A percentile compares a stretch with the other conserved stretches of the same genome.
Evolutionary conservation across 2,113 vertebrate genomes (phyloP).

Genomic region (Geococcyx californianus): DNA sequence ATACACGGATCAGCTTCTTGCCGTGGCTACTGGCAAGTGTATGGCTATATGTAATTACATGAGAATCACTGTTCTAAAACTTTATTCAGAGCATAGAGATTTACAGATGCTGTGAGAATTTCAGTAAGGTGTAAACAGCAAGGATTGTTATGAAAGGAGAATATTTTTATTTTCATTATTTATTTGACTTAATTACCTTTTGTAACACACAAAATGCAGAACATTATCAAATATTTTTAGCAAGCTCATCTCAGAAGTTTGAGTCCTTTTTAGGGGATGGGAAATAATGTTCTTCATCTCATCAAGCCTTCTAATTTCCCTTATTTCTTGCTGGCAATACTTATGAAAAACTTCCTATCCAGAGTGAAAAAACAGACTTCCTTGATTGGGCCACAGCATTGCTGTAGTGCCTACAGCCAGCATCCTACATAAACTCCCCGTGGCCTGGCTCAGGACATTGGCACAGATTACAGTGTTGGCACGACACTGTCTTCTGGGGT

Average conservation of each 20-base stretch:
- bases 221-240: neutral
- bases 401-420: neutral
- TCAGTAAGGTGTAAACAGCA: neutral
- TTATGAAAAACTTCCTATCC: neutral
- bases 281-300: neutral
- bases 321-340: neutral
- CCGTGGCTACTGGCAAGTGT: neutral
- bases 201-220: neutral
- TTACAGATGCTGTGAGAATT: neutral
- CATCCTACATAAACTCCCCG: rapidly evolving
- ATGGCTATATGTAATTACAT: neutral
- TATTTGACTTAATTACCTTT: neutral
- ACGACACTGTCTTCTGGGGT: neutral
- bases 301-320: neutral
- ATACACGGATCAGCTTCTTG: neutral
- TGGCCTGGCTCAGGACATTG: neutral
- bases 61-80: neutral
- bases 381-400: neutral
- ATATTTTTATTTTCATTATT: neutral
- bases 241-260: neutral
- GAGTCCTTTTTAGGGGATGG: neutral
- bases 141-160: neutral
- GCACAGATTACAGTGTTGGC: neutral
- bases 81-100: neutral
- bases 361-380: neutral